Evolutionary conservation across 2,113 vertebrate genomes (phyloP), one percentile per base, ranked within the genome.

Genomic region (Chaenogobius annularis): DNA sequence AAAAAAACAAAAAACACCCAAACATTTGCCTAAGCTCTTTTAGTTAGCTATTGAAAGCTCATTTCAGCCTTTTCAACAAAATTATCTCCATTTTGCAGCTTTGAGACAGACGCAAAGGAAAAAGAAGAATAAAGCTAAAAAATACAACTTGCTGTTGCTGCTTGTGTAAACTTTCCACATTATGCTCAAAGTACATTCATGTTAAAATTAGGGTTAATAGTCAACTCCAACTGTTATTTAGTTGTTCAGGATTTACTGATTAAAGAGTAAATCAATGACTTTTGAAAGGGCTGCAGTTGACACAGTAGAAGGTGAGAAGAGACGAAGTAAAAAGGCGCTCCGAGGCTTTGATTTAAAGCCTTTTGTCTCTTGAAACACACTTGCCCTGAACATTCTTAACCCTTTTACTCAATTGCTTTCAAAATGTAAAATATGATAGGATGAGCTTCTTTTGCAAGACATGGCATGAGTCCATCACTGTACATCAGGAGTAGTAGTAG

Each of bases 271-370:
- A 19, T 50, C 48, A 50, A 19, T 50, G 58, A 70, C 65, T 76
- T 70, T 72, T 83, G 1, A 2, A 35, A 43, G 40, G 9, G 61
- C 19, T 10, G 17, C 23, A 20, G 66, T 48, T 66, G 37, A 26
- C 48, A 52, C 48, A 65, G 10, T 46, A 13, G 44, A 46, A 12
- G 71, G 48, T 63, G 23, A 54, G 54, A 61, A 43, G 31, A 66
- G 50, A 70, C 48, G 22, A 71, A 47, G 69, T 85, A 72, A 70
- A 90, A 90, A 91, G 90, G 87, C 85, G 83, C 91, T 91, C 81
- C 59, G 85, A 58, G 43, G 50, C 63, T 59, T n/a, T 12, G 80
- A 66, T 80, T 82, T 74, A 72, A 31, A 31, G 84, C 80, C 79
- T 69, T 77, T 72, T 52, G 22, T 6, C 72, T 75, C 87, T 92